Conservation (phyloP, 2,888 invertebrate genomes). For the Drosophila silvestris region DNA sequence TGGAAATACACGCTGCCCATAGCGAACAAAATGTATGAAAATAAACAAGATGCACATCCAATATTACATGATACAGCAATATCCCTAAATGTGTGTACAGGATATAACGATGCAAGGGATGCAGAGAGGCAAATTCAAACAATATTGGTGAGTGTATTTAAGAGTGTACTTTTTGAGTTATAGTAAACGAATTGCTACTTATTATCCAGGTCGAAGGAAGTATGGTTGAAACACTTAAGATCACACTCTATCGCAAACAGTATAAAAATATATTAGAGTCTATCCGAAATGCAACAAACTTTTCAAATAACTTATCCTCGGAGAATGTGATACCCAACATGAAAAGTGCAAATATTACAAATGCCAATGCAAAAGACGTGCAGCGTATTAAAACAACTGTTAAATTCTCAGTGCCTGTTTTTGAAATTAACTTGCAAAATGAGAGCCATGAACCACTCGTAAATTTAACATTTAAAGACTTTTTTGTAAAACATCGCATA, state of each 20-base stretch:
- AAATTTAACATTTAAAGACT: constrained; percentile 93
- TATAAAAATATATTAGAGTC: constrained; percentile 96
- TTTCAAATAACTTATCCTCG: constrained; percentile 47
- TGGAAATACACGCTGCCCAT: constrained; percentile 84
- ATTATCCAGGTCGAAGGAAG: constrained; percentile 88
- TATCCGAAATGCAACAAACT: constrained; percentile 82
- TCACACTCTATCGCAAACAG: constrained; percentile 93
- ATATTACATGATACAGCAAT: constrained; percentile 96
- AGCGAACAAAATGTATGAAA: constrained; percentile 91
- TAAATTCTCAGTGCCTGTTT: constrained; percentile 90
- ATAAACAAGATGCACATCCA: constrained; percentile 91
- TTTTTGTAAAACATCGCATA: constrained; percentile 91
- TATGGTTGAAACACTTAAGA: constrained; percentile 93
- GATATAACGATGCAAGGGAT: constrained; percentile 40
- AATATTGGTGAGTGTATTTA: constrained; percentile 51
- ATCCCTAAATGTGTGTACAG: constrained; percentile 86
- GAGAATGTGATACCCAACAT: constrained; percentile 38
- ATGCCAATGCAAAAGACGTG: constrained; percentile 25
- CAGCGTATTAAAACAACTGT: constrained; percentile 84
- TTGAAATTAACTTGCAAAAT: constrained; percentile 91
- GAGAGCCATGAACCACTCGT: constrained; percentile 92
- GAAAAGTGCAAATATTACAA: constrained; percentile 27
- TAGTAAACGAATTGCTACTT: background rate
- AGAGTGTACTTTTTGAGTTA: background rate
- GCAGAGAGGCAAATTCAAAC: constrained; percentile 46